Evolutionary conservation across 2,888 invertebrate genomes (phyloP).

Genomic region (Leucoma salicis): DNA sequence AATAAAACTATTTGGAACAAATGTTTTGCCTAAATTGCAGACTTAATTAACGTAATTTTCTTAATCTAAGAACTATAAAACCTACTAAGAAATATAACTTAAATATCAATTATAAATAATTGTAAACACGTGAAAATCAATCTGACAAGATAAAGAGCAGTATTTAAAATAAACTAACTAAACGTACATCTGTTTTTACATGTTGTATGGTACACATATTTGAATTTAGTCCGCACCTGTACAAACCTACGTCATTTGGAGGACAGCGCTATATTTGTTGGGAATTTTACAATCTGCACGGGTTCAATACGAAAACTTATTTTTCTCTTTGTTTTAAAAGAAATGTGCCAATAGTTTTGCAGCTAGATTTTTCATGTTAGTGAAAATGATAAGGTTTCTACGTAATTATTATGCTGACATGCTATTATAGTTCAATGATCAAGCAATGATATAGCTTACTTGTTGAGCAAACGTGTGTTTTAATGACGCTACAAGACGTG

Average conservation of each 20-base stretch:
- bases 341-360: not conserved
- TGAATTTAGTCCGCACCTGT: slow-evolving; percentile 69
- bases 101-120: not conserved
- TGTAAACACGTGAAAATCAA: slow-evolving; percentile 3
- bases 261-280: slow-evolving; percentile 26
- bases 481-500: too few relatives aligned
- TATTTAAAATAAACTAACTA: slow-evolving; percentile 16
- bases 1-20: too few relatives aligned
- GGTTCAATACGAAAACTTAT: slow-evolving; percentile 6
- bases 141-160: slow-evolving; percentile 1
- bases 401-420: too few relatives aligned
- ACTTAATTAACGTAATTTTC: too few relatives aligned
- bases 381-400: too few relatives aligned
- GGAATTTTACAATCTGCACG: slow-evolving; percentile 24
- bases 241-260: slow-evolving; percentile 56
- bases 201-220: slow-evolving; percentile 40
- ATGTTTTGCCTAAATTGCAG: too few relatives aligned
- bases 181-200: slow-evolving; percentile 34
- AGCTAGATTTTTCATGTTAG: too few relatives aligned
- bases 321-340: not conserved
- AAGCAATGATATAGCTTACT: too few relatives aligned
- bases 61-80: too few relatives aligned
- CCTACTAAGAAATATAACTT: too few relatives aligned
- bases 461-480: too few relatives aligned
- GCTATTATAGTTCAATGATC: too few relatives aligned